Evolutionary conservation across 1,140 invertebrate genomes (phyloP).

Genomic region (Aethina tumida): DNA sequence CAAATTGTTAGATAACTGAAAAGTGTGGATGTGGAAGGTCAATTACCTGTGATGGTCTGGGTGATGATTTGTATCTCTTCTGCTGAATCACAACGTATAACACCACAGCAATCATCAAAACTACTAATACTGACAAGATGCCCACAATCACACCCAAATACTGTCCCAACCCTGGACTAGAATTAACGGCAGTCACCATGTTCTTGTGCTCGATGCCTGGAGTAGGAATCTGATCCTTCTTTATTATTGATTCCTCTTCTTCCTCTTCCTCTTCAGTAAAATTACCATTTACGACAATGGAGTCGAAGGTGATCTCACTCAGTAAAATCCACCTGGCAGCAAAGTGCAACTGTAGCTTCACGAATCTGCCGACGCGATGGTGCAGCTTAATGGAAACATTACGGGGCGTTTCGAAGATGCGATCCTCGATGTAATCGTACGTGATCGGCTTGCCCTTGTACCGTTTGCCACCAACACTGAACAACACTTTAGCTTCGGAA

Average conservation of each 20-base stretch:
- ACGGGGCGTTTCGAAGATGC: conserved; percentile 69
- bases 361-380: conserved; percentile 70
- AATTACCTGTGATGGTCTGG: conserved; percentile 29
- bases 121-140: conserved; percentile 27
- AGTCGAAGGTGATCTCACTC: conserved; percentile 77
- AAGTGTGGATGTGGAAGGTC: too few species aligned
- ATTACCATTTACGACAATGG: conserved; percentile 37
- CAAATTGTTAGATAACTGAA: too few species aligned
- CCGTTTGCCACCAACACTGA: conserved; percentile 71
- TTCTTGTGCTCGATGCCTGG: conserved; percentile 24
- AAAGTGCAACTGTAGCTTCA: conserved; percentile 73
- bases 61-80: conserved; percentile 27
- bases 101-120: conserved; percentile 27
- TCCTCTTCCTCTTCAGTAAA: conserved; percentile 30
- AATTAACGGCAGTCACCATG: conserved; percentile 27
- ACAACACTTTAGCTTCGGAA: conserved; percentile 64
- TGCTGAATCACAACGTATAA: conserved; percentile 29
- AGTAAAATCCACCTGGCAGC: conserved; percentile 81
- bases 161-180: conserved; percentile 24
- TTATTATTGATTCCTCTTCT: conserved; percentile 13
- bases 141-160: conserved; percentile 33
- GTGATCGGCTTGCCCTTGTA: conserved; percentile 66
- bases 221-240: conserved; percentile 23
- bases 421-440: conserved; percentile 67
- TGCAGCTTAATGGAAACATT: conserved; percentile 78